Evolutionary conservation across 92 coral and sea anemone genomes (phyloP).

Genomic region (Bergia puertoricense): DNA sequence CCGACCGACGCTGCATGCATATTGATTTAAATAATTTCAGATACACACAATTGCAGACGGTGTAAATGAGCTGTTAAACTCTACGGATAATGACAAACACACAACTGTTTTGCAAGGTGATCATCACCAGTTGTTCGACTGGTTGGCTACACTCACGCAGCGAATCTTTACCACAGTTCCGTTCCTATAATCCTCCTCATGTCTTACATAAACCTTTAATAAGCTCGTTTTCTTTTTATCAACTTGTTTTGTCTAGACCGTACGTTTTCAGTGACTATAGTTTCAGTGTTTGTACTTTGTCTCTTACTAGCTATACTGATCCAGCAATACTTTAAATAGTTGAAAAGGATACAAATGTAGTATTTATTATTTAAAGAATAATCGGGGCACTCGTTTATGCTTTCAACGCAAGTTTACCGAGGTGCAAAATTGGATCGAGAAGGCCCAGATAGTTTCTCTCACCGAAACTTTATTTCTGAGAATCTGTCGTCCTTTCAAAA

Average conservation of each 20-base stretch:
- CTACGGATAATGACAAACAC: conserved; percentile 1
- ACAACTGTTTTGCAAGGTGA: background rate
- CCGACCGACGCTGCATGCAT: background rate
- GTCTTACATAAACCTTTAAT: no score
- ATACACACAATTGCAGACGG: background rate
- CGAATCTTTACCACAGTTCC: background rate
- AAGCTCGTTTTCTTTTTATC: background rate
- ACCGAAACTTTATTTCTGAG: background rate
- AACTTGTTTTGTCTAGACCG: background rate
- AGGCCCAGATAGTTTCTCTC: no score
- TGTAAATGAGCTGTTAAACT: conserved; percentile 29
- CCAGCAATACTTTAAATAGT: background rate
- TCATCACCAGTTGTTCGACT: background rate
- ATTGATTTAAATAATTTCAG: background rate
- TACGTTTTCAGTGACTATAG: background rate
- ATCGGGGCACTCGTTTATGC: no score
- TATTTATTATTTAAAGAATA: background rate
- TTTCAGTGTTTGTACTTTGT: background rate
- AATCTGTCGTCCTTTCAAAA: background rate
- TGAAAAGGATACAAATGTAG: background rate
- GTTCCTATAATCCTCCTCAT: no score
- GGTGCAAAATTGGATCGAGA: background rate
- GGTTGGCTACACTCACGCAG: background rate
- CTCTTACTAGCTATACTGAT: background rate
- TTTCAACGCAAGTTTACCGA: background rate